These are phyloP conservation scores for Aleiodes leptofemur DNA, from an alignment of 2,888 invertebrate genomes.

Conservation along the genomic window DNA sequence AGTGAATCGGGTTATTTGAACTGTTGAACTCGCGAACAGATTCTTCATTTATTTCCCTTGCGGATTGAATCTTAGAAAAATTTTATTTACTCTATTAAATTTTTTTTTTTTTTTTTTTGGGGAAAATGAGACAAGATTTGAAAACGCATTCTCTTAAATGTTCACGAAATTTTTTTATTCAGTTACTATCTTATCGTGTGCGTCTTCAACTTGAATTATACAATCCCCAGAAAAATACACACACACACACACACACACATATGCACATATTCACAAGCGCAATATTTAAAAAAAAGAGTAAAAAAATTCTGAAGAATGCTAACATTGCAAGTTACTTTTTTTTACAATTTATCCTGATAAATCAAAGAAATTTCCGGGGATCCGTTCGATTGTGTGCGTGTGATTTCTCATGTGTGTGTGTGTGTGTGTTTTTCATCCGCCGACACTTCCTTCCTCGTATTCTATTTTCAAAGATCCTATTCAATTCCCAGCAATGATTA, in stretches of 20 bases:
- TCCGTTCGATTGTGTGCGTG: constrained; percentile 12
- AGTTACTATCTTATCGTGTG: constrained; percentile 21
- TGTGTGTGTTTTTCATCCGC: background rate
- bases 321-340: background rate
- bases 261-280: no score
- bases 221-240: background rate
- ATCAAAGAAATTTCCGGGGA: constrained; percentile 13
- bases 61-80: background rate
- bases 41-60: no score
- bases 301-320: background rate
- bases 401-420: constrained; percentile 3
- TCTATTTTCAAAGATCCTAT: constrained; percentile 13
- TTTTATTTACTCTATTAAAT: background rate
- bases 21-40: no score
- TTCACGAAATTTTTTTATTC: background rate
- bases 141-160: background rate
- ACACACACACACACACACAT: background rate
- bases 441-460: background rate
- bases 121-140: background rate
- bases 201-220: background rate
- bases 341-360: constrained; percentile 4
- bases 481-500: background rate
- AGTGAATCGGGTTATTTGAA: no score
- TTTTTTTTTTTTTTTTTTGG: background rate
- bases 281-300: background rate